A percentile compares a stretch with the other conserved stretches of the same genome.
These are phyloP conservation scores for Hyperoplus immaculatus DNA, from an alignment of 2,797 vertebrate species.

Conservation along the genomic window DNA sequence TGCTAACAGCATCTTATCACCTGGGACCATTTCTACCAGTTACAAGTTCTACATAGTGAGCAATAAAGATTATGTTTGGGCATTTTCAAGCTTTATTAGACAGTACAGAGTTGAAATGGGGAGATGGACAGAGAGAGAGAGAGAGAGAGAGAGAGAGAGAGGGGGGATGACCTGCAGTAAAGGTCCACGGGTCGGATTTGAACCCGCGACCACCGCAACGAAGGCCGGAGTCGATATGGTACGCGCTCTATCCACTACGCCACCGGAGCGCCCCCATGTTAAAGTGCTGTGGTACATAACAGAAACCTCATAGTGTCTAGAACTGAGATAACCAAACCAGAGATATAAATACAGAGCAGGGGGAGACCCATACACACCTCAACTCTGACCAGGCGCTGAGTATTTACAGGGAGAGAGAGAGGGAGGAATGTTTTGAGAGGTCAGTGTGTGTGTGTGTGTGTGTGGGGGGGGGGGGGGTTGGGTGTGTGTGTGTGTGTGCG, in stretches of 20 bases:
- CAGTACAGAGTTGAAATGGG: too few relatives aligned
- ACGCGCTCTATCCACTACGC: too few relatives aligned
- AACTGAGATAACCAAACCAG: slow-evolving; percentile 45
- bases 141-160: too few relatives aligned
- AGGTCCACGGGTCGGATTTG: too few relatives aligned
- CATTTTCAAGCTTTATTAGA: too few relatives aligned
- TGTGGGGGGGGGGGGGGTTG: not conserved
- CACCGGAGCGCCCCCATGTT: not conserved
- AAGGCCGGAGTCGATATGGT: too few relatives aligned
- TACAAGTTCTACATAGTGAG: not conserved
- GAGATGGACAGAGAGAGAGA: too few relatives aligned
- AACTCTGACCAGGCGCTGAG: slow-evolving; percentile 37
- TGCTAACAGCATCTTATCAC: not conserved
- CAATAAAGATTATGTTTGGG: slow-evolving; percentile 4
- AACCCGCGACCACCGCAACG: too few relatives aligned
- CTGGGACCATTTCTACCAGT: not conserved
- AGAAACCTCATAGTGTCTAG: slow-evolving; percentile 37
- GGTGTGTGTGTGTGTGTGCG: not conserved
- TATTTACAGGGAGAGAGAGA: slow-evolving; percentile 56
- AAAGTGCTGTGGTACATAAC: not conserved
- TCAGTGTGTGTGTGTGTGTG: slow-evolving; percentile 25
- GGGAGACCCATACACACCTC: slow-evolving; percentile 34
- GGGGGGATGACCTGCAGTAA: too few relatives aligned
- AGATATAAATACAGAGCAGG: slow-evolving; percentile 51
- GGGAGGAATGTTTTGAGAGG: too few relatives aligned